Evolutionary conservation across 2,888 invertebrate genomes (phyloP), one percentile per base, ranked within the genome.

Genomic region (Miltochrista miniata): DNA sequence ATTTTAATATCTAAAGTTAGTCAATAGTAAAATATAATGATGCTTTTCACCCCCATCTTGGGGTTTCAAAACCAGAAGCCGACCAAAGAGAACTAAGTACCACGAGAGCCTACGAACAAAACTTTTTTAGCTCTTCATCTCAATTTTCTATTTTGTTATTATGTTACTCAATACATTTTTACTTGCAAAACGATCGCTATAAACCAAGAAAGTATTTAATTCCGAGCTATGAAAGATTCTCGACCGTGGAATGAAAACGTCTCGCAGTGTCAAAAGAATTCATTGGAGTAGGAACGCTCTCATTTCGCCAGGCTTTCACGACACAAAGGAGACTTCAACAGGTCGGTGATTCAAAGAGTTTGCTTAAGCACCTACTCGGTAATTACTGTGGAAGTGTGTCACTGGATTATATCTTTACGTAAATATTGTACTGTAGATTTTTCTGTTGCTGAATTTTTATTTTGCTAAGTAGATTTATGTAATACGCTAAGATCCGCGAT

Each of bases 191-290:
- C 41, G 33, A n/a, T n/a, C 29, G 36, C 43, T 55, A 44, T 51
- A 48, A 41, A 45, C 45, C 44, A 51, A 46, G 45, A 33, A 49
- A 37, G 49, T 44, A 47, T 51, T 51, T 51, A 51, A 48, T 37
- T 42, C 42, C 13, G 38, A 39, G 51, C 51, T 51, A 60, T 61
- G 54, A 33, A 45, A 45, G 51, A 48, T 40, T 45, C 47, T 46
- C 47, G 45, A 51, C 51, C 37, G 52, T 44, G 50, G 61, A 59
- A 64, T 64, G 61, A 64, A 63, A 61, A 60, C 56, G 59, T 56
- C 58, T 54, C 45, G 38, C 56, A 53, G 38, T 45, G 53, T 67
- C 64, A 62, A 67, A 67, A 55, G 62, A 56, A 58, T 55, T 61
- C 59, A 54, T 55, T 51, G 51, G 40, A 29, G 31, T n/a, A 37